These are phyloP conservation scores for Lasioglossum zephyrum DNA, from an alignment of 2,888 invertebrate species.

Conservation along the genomic window DNA sequence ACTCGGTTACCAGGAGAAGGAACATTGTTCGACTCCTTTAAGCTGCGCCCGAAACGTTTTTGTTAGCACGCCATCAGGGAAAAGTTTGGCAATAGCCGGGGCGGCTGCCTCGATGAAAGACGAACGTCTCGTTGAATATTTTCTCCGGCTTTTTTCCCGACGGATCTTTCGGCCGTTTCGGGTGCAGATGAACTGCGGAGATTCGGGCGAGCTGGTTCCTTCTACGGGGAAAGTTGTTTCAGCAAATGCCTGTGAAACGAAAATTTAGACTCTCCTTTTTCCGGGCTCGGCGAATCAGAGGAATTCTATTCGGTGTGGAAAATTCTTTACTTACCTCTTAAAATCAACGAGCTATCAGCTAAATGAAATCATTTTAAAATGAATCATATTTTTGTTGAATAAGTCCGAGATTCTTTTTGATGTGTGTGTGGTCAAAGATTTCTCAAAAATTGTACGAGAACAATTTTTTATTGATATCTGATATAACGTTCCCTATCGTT, in stretches of 20 bases:
- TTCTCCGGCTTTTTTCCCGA: neutral
- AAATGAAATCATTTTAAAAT: neutral
- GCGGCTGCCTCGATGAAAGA: neutral
- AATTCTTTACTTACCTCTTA: neutral
- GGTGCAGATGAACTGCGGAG: neutral
- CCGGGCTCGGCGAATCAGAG: neutral
- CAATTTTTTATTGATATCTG: neutral
- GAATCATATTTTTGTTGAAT: neutral
- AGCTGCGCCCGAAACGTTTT: neutral
- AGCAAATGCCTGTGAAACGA: neutral
- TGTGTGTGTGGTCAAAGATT: too few relatives aligned
- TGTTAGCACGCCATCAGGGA: slow-evolving; percentile 2
- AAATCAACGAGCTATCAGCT: neutral
- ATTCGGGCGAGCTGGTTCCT: neutral
- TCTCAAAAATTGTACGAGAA: too few relatives aligned
- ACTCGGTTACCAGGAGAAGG: neutral
- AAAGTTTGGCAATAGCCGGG: neutral
- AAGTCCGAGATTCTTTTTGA: too few relatives aligned
- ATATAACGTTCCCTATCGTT: neutral
- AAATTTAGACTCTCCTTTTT: neutral
- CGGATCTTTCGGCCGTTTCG: neutral
- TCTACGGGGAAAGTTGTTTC: neutral
- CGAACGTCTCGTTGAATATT: slow-evolving; percentile 10
- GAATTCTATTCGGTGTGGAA: neutral
- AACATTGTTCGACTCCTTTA: slow-evolving; percentile 22